Evolutionary conservation across 2,797 vertebrate genomes (phyloP).

Genomic region (Alcedo quadribrachys): DNA sequence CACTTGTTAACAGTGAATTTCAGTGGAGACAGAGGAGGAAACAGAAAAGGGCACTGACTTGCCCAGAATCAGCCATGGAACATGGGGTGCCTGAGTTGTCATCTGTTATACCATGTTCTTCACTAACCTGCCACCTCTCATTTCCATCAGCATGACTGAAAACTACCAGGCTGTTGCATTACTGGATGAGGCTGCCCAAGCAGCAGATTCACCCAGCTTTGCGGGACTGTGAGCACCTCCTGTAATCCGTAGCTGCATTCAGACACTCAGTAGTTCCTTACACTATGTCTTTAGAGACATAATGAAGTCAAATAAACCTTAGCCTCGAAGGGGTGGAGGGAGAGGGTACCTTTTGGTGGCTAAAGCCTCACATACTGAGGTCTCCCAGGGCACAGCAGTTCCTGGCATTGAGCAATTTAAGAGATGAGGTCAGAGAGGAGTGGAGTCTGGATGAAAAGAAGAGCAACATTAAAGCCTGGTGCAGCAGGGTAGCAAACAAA

Average conservation of each 20-base stretch:
- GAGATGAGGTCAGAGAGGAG: not conserved
- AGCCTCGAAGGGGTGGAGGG: not conserved
- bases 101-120: not conserved
- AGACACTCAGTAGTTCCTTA: not conserved
- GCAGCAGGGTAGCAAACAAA: not conserved
- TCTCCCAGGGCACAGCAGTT: not conserved
- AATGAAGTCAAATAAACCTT: not conserved
- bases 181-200: not conserved
- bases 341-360: not conserved
- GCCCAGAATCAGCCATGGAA: not conserved
- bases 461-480: not conserved
- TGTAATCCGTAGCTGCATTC: not conserved
- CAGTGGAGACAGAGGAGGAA: not conserved
- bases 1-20: not conserved
- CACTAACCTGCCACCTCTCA: not conserved
- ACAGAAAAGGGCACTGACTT: not conserved
- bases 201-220: not conserved
- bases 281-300: not conserved
- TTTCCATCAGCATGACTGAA: not conserved
- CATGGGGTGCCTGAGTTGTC: not conserved
- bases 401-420: not conserved
- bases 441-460: not conserved
- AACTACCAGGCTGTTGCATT: not conserved
- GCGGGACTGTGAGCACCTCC: not conserved
- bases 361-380: accelerated